These are phyloP conservation scores for Drosophila tripunctata DNA, from an alignment of 2,888 invertebrate species.

Conservation along the genomic window DNA sequence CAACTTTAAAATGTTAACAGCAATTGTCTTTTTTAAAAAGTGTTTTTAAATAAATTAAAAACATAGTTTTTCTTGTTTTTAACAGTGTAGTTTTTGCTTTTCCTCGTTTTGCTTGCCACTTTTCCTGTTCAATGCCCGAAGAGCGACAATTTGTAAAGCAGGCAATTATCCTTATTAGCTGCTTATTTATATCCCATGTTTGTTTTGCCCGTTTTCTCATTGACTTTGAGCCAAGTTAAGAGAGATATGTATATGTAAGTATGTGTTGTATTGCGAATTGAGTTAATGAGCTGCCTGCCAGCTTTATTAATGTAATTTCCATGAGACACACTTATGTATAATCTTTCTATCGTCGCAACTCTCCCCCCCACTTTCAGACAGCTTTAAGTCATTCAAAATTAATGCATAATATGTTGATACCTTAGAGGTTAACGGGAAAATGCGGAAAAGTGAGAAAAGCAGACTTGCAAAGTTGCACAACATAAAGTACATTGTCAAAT, in stretches of 20 bases:
- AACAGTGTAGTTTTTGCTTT: too few relatives aligned
- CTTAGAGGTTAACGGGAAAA: background rate
- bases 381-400: constrained; percentile 62
- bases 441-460: background rate
- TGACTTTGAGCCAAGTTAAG: constrained; percentile 30
- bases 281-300: constrained; percentile 44
- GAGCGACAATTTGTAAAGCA: constrained; percentile 73
- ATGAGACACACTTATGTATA: constrained; percentile 20
- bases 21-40: too few relatives aligned
- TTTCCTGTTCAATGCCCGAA: constrained; percentile 1
- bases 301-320: constrained; percentile 50
- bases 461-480: constrained; percentile 36
- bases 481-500: constrained; percentile 77
- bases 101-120: background rate
- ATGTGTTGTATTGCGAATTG: constrained; percentile 18
- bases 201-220: constrained; percentile 58
- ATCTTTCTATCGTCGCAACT: background rate
- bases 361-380: constrained; percentile 1
- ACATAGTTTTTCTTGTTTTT: too few relatives aligned
- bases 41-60: too few relatives aligned
- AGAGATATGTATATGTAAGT: background rate
- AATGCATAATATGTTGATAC: constrained; percentile 62
- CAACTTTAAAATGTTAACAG: too few relatives aligned
- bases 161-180: constrained; percentile 79
- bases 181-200: constrained; percentile 77